These are phyloP conservation scores for Apotomis betuletana DNA, from an alignment of 2,888 invertebrate genomes.

Conservation along the genomic window DNA sequence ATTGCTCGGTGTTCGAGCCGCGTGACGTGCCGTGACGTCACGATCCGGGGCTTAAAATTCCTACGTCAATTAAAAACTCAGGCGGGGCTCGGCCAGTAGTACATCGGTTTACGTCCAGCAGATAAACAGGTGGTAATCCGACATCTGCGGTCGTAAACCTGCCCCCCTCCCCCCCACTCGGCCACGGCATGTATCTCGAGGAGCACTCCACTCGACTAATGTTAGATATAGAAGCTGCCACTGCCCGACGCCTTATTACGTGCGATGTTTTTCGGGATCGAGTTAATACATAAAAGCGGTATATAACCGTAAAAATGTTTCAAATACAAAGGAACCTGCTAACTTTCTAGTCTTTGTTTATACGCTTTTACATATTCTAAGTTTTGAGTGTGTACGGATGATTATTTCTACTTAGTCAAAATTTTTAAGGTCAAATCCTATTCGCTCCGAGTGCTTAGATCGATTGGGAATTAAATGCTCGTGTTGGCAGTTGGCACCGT, in stretches of 20 bases:
- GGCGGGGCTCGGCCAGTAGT: not conserved
- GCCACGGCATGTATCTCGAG: not conserved
- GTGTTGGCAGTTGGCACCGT: too few species aligned
- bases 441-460: too few species aligned
- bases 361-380: too few species aligned
- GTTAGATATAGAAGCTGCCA: not conserved
- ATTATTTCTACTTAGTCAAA: too few species aligned
- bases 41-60: not conserved
- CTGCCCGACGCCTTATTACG: not conserved
- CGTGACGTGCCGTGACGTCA: too few species aligned
- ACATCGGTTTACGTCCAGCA: conserved; percentile 21
- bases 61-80: conserved; percentile 14
- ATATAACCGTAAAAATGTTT: not conserved
- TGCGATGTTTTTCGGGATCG: not conserved
- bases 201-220: conserved; percentile 5
- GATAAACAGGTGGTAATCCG: conserved; percentile 38
- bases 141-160: conserved; percentile 21
- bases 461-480: too few species aligned
- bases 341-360: too few species aligned
- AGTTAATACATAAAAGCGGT: not conserved
- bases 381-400: too few species aligned
- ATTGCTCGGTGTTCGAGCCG: too few species aligned
- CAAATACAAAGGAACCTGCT: not conserved
- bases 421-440: too few species aligned
- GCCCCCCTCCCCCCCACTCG: not conserved